Conservation (phyloP, 92 coral and sea anemone species). For the Zoanthus gigantus region DNA sequence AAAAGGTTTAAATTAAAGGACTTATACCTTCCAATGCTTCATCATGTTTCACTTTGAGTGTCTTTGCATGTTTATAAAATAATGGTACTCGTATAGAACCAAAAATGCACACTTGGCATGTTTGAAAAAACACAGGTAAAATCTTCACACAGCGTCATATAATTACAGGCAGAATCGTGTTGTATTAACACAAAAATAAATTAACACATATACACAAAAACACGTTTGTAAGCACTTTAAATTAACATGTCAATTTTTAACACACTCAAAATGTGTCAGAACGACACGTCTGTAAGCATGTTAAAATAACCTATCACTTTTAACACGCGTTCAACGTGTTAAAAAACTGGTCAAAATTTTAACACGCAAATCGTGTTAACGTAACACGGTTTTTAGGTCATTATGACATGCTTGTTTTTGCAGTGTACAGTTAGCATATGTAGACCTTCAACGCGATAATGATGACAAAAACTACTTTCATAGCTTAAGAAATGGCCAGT, state of each 20-base stretch:
- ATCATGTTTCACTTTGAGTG: slow-evolving; percentile 37
- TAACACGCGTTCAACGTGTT: slow-evolving; percentile 15
- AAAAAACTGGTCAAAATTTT: slow-evolving; percentile 13
- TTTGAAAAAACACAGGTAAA: slow-evolving; percentile 25
- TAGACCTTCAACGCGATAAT: too few relatives aligned
- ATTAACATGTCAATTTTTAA: slow-evolving; percentile 8
- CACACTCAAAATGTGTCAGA: slow-evolving; percentile 18
- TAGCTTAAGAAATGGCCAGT: too few relatives aligned
- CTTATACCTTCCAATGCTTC: slow-evolving; percentile 14
- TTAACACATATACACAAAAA: neutral
- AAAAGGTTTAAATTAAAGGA: slow-evolving; percentile 16
- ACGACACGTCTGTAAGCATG: neutral
- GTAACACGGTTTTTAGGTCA: too few relatives aligned
- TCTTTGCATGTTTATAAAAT: slow-evolving; percentile 13
- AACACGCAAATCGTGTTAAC: slow-evolving; percentile 20
- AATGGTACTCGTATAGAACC: slow-evolving; percentile 2
- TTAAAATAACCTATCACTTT: slow-evolving; percentile 3
- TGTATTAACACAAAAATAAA: neutral
- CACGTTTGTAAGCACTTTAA: slow-evolving; percentile 5
- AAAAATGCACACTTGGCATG: slow-evolving; percentile 6
- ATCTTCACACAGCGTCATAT: neutral
- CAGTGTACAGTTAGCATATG: too few relatives aligned
- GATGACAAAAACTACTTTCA: too few relatives aligned
- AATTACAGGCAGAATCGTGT: slow-evolving; percentile 5
- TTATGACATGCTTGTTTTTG: too few relatives aligned